Evolutionary conservation across 1,140 invertebrate species (phyloP).

Genomic region (Monochamus saltuarius): DNA sequence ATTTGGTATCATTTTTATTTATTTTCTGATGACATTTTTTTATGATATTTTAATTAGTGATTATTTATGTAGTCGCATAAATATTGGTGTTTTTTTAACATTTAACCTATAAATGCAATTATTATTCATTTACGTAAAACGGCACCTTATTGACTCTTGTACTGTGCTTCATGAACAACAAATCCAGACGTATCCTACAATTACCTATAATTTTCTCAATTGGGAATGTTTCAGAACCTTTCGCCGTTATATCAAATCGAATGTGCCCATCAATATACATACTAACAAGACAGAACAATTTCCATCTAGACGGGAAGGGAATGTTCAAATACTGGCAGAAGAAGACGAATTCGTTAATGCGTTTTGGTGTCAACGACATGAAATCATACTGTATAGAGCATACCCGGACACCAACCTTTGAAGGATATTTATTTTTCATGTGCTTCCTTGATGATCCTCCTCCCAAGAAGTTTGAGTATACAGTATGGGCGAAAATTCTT

Average conservation of each 20-base stretch:
- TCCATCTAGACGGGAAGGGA: slow-evolving; percentile 11
- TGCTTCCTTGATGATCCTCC: background rate
- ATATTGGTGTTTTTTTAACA: no score
- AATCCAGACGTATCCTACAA: no score
- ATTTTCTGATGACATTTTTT: no score
- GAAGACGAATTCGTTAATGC: slow-evolving; percentile 6
- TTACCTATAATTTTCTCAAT: no score
- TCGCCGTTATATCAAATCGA: slow-evolving; percentile 8
- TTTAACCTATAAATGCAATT: no score
- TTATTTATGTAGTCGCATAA: no score
- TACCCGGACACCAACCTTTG: background rate
- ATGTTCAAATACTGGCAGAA: slow-evolving; percentile 18
- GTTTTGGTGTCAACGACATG: background rate
- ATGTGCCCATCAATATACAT: background rate
- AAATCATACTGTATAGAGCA: slow-evolving; percentile 22
- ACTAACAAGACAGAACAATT: slow-evolving; percentile 2
- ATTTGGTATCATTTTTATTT: no score
- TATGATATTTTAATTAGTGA: no score
- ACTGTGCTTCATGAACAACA: no score
- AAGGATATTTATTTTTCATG: slow-evolving; percentile 16
- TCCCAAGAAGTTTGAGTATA: slow-evolving; percentile 11
- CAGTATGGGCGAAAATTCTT: slow-evolving; percentile 16
- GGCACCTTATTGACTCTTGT: no score
- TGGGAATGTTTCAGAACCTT: slow-evolving; percentile 9
- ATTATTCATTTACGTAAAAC: no score